These are phyloP conservation scores for Mus spicilegus DNA, from an alignment of 2,113 vertebrate genomes.

Conservation along the genomic window DNA sequence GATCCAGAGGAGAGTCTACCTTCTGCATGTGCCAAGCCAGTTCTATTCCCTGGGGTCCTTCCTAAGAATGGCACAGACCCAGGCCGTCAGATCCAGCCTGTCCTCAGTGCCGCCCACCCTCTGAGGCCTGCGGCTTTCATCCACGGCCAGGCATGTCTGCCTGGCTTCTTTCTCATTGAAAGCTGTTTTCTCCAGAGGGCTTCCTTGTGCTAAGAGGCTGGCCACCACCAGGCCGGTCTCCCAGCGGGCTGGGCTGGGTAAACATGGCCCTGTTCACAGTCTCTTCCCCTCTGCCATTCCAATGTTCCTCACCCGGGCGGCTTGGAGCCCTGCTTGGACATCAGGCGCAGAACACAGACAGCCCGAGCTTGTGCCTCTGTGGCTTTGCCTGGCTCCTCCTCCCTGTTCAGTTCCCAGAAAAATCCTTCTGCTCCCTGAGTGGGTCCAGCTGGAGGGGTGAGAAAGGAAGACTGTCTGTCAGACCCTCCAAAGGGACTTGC, in stretches of 20 bases:
- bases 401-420: conserved; percentile 67
- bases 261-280: background rate
- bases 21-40: background rate
- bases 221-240: conserved; percentile 5
- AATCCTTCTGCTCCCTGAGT: conserved; percentile 73
- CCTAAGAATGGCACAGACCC: background rate
- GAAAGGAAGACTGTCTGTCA: conserved; percentile 73
- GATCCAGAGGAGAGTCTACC: background rate
- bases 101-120: conserved; percentile 49
- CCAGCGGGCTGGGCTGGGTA: background rate
- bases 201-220: conserved; percentile 46
- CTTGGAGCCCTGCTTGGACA: background rate
- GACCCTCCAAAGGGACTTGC: conserved; percentile 69
- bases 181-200: conserved; percentile 40
- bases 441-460: conserved; percentile 74
- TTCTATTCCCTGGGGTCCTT: background rate
- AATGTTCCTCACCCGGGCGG: background rate
- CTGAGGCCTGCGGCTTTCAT: conserved; percentile 59
- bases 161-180: conserved; percentile 66
- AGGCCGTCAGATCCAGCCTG: conserved; percentile 24
- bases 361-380: conserved; percentile 27
- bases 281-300: background rate
- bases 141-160: conserved; percentile 43
- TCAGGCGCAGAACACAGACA: conserved; percentile 17
- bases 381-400: conserved; percentile 58